Base-by-base conservation (phyloP, 1,140 invertebrate species). In the Fopius arisanus region DNA sequence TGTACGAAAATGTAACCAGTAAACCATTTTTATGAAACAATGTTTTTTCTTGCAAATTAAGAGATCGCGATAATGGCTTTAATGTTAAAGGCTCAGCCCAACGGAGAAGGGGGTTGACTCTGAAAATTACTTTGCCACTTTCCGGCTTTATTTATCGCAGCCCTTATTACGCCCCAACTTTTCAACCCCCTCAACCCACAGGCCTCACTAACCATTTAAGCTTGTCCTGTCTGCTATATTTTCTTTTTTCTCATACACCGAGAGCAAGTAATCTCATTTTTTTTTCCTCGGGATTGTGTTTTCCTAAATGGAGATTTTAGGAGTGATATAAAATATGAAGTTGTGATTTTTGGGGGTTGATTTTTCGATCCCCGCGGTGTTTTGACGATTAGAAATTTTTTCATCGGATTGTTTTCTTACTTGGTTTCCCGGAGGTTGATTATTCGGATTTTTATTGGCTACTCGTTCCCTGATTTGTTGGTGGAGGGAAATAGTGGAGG, bases 41-140 rank as follows among this genome's bases (percentile, higher is more conserved):
- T 82, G 80, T 84, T 74, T 68, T 67, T 75, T 65, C 51, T 26
- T 68, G 81, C 81, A 85, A 87, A 87, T 87, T 87, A 87, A 86
- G 83, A 85, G 84, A 87, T 87, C 82, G 81, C 81, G 81, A 86
- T 85, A 84, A 86, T 84, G 82, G 83, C 83, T 81, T 86, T 86
- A 86, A 86, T 85, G 80, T 80, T 76, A 77, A 78, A 78, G 65
- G 51, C 68, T 28, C 69, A 70, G 72, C 73, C 74, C n/a, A n/a
- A 65, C 73, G 77, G 80, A 31, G 54, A n/a, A 70, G 31, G 29
- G 19, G 33, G 48, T 40, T 19, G 48, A 37, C 69, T 78, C 77
- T 77, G 78, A 16, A 84, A 86, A 86, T 86, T 86, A 86, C 85
- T 83, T 86, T 79, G 74, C 80, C 81, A 81, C 83, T 85, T 86